Evolutionary conservation across 2,888 invertebrate species (phyloP).

Genomic region (Troilus luridus): DNA sequence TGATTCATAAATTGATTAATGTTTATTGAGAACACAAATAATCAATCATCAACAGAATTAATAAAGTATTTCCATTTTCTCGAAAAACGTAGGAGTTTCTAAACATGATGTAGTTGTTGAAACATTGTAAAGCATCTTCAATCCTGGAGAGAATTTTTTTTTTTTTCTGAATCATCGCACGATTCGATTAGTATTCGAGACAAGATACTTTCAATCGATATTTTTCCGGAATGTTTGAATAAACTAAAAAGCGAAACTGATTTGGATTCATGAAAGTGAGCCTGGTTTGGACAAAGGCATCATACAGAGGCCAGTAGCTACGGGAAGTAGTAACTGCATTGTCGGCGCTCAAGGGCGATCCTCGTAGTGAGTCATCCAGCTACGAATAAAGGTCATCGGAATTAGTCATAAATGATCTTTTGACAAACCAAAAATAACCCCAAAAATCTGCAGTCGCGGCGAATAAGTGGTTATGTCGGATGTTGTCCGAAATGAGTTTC

Average conservation of each 20-base stretch:
- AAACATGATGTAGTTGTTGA: not conserved
- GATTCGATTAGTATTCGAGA: not conserved
- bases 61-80: too few species aligned
- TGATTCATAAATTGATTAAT: too few species aligned
- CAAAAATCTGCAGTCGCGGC: too few species aligned
- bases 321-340: conserved; percentile 19
- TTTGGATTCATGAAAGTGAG: not conserved
- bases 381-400: not conserved
- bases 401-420: not conserved
- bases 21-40: too few species aligned
- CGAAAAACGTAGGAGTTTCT: too few species aligned
- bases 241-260: not conserved
- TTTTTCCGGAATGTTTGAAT: not conserved
- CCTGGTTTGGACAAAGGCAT: not conserved
- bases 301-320: not conserved
- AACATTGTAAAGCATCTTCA: not conserved
- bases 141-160: not conserved
- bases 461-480: too few species aligned
- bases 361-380: not conserved
- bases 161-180: not conserved
- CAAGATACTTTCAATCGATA: not conserved
- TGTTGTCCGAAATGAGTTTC: too few species aligned
- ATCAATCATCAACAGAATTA: too few species aligned
- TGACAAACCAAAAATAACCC: too few species aligned
- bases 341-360: not conserved